Evolutionary conservation across 2,113 vertebrate species (phyloP).

Genomic region (Silurus glanis): DNA sequence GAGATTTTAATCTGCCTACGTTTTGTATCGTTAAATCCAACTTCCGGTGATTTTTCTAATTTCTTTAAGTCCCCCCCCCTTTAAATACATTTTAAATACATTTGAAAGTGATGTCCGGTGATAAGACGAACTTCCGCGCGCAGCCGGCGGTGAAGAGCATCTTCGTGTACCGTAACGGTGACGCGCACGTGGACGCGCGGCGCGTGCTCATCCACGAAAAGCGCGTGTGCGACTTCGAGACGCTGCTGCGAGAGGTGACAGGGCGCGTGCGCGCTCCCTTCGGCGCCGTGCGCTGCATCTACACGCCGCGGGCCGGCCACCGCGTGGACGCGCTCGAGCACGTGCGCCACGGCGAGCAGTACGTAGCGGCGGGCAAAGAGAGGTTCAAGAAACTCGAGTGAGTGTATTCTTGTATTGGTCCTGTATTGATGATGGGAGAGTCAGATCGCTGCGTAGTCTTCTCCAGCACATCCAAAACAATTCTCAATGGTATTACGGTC

Average conservation of each 20-base stretch:
- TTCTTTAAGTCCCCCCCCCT: not conserved
- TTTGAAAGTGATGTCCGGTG: slow-evolving; percentile 32
- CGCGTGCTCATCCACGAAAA: slow-evolving; percentile 88
- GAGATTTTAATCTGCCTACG: not conserved
- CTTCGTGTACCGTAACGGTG: slow-evolving; percentile 90
- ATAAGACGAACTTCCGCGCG: slow-evolving; percentile 77
- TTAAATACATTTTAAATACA: not conserved
- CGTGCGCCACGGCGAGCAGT: slow-evolving; percentile 88
- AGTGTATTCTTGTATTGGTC: slow-evolving; percentile 62
- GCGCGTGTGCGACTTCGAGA: slow-evolving; percentile 87
- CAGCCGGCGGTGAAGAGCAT: slow-evolving; percentile 92
- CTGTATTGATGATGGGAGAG: no score
- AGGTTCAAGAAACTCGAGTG: slow-evolving; percentile 94
- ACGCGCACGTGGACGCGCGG: slow-evolving; percentile 87
- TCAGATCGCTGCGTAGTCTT: no score
- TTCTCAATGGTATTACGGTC: no score
- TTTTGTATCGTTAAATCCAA: not conserved
- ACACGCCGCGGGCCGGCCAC: slow-evolving; percentile 86
- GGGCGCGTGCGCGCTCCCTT: slow-evolving; percentile 86
- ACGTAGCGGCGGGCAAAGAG: slow-evolving; percentile 91
- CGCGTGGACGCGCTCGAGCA: slow-evolving; percentile 82
- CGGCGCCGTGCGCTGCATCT: slow-evolving; percentile 91
- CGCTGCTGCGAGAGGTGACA: slow-evolving; percentile 88
- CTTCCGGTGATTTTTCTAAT: not conserved
- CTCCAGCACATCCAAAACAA: no score